Base-by-base conservation (phyloP, 1,140 invertebrate genomes). In the Drosophila saltans region DNA sequence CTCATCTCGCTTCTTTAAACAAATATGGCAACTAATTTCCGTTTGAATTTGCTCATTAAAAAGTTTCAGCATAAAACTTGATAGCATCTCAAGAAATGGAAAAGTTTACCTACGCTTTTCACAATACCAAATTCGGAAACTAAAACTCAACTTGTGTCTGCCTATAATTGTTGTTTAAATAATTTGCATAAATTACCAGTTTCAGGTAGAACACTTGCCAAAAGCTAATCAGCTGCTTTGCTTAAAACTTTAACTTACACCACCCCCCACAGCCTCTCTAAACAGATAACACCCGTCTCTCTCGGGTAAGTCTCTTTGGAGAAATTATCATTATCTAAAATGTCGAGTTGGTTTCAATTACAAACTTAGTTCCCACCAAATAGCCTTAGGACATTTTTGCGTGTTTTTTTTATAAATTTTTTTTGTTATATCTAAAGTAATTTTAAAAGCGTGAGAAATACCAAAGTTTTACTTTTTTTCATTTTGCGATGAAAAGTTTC, bases 401-500 rank as follows among this genome's bases (percentile, higher is more conserved):
- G 57, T 36, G 1, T 36, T 36, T 36, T 36, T 36, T 36, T 36
- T 36, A 4, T 36, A 7, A 30, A 16, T 16, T 30, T 36, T 36
- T 36, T 40, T 57, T 52, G 7, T 26, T 55, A 33, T 36, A 1
- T 66, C 55, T 77, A 69, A 83, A 88, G 76, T 88, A 80, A 88
- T 86, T 86, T 86, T 58, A 52, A 86, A 80, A 77, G 74, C 77
- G 83, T 86, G 83, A 84, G 80, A 86, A 88, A 83, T 88, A 84
- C 68, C 72, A 86, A 86, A 88, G 73, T 86, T 86, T 71, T 55
- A 8, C 52, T 72, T 69, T 70, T 72, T 71, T 71, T 64, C 45
- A 43, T 66, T 72, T 55, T 66, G 69, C 76, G 70, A 86, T 86
- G 82, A 86, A 86, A 86, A 86, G 76, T 88, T 86, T 86, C 82